A percentile compares a stretch with the other conserved stretches of the same genome.
These are phyloP conservation scores for Plebejus melissa DNA, from an alignment of 2,888 invertebrate genomes.

Conservation along the genomic window DNA sequence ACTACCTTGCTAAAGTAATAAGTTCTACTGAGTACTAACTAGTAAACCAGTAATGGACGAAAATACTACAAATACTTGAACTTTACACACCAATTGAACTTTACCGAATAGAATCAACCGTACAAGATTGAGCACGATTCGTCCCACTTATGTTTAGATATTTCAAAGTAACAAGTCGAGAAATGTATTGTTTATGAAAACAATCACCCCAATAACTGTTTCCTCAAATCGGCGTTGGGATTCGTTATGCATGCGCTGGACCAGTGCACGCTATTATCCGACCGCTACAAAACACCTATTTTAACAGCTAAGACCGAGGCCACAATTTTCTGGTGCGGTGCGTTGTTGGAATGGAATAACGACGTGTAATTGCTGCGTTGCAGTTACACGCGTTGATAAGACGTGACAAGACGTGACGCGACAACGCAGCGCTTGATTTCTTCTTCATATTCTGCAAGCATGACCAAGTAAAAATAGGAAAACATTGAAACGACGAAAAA, in stretches of 20 bases:
- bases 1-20: too few relatives aligned
- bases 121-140: constrained; percentile 54
- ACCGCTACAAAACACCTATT: constrained; percentile 44
- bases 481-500: too few relatives aligned
- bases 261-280: constrained; percentile 60
- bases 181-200: constrained; percentile 78
- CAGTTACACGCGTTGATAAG: too few relatives aligned
- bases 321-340: neutral
- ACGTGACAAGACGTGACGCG: too few relatives aligned
- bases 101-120: constrained; percentile 44
- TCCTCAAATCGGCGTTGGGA: constrained; percentile 72
- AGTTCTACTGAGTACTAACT: too few relatives aligned
- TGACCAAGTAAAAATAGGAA: too few relatives aligned
- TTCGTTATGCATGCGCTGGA: constrained; percentile 74
- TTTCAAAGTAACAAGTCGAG: constrained; percentile 64
- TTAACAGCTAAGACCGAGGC: constrained; percentile 24
- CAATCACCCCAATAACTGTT: constrained; percentile 78
- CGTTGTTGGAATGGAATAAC: neutral
- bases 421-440: too few relatives aligned
- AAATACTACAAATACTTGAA: neutral
- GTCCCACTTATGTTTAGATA: constrained; percentile 55
- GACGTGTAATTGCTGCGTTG: too few relatives aligned
- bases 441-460: too few relatives aligned
- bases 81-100: neutral
- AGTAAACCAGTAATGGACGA: neutral